Conservation (phyloP, 2,797 vertebrate genomes). For the Borostomias antarcticus region DNA sequence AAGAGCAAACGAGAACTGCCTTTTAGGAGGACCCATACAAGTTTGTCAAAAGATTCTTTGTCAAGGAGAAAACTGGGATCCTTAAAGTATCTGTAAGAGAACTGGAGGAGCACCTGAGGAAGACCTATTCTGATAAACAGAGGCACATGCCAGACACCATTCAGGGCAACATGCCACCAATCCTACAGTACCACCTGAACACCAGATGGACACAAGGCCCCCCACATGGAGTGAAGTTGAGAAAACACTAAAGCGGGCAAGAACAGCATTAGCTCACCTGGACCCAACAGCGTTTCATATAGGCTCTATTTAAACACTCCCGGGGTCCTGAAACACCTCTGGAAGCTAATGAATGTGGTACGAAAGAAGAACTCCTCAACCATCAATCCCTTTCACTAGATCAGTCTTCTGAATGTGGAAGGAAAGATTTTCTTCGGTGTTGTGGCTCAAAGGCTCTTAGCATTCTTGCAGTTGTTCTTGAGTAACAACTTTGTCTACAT, state of each 20-base stretch:
- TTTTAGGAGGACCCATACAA: conserved; percentile 25
- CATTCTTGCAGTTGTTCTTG: background rate
- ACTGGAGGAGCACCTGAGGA: conserved; percentile 16
- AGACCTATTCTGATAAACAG: conserved; percentile 9
- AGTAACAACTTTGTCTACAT: conserved; percentile 3
- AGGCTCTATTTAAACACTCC: conserved; percentile 15
- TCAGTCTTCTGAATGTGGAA: conserved; percentile 11
- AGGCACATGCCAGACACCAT: conserved; percentile 9
- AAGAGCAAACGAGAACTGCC: conserved; percentile 10
- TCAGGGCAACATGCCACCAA: conserved; percentile 13
- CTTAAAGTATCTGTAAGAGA: conserved; percentile 4
- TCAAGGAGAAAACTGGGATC: conserved; percentile 11
- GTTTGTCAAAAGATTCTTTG: conserved; percentile 17
- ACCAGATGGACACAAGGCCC: conserved; percentile 10
- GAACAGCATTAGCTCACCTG: conserved; percentile 14
- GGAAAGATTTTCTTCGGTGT: conserved; percentile 25
- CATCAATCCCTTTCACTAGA: too few relatives aligned
- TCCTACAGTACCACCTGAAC: conserved; percentile 11
- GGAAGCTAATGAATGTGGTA: conserved; percentile 8
- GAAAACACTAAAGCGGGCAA: conserved; percentile 4
- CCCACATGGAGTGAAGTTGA: conserved; percentile 12
- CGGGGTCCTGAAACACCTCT: conserved; percentile 4
- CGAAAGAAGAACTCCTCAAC: background rate
- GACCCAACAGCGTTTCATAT: conserved; percentile 12
- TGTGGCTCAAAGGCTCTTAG: background rate